Base-by-base conservation (phyloP, 2,888 invertebrate genomes). In the Hyposoter didymator region DNA sequence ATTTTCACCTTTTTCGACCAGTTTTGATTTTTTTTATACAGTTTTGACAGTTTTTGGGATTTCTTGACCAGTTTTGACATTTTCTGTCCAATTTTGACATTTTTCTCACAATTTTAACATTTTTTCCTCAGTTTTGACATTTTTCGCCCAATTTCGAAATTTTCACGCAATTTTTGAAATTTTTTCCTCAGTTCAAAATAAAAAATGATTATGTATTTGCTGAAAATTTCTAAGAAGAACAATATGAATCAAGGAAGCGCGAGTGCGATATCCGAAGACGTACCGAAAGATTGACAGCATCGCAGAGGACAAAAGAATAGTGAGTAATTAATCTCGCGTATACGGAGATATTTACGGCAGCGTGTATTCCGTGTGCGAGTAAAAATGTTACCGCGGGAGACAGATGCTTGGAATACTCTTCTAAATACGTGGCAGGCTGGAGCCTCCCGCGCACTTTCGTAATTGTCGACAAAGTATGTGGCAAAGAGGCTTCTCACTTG, bases 391-490 rank as follows among this genome's bases (percentile, higher is more conserved):
- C 39, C 81, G 73, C 45, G 67, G 2, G 1, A 67, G 81, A 81
- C 81, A 75, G 64, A 84, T 81, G 76, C 81, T 62, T 47, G 73
- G 81, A 64, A 81, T 81, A 72, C 76, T 55, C 19, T 22, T 22
- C 62, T 35, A 70, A 52, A 45, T 66, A 39, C 52, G 74, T 62
- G 47, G 22, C 35, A 32, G 10, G 62, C 43, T 62, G 17, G n/a
- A 35, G 72, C n/a, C 72, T 52, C 35, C 52, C 43, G 67, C 52
- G 62, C 28, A 66, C 78, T 49, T 74, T 22, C 28, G 66, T 72
- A 82, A 85, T 78, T 70, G 74, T 67, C 84, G 84, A 69, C 69
- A 62, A 79, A 79, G 47, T 74, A 84, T 84, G 59, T 72, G 78
- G 79, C 82, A 75, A 70, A 75, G 47, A 78, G 69, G 22, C 35